Base-by-base conservation (phyloP, 1,140 invertebrate species). In the Scaptomyza pallida region DNA sequence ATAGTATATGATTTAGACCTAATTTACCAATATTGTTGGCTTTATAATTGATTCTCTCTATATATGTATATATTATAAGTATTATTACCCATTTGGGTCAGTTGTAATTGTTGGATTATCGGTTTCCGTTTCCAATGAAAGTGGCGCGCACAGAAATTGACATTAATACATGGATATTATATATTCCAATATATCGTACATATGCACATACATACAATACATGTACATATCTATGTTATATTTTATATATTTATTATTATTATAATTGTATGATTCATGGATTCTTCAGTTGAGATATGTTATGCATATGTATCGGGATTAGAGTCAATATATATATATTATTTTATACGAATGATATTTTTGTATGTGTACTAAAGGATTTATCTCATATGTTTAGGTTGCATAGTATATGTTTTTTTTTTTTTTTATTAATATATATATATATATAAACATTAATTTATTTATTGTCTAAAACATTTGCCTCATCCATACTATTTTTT, bases 381-480 rank as follows among this genome's bases (percentile, higher is more conserved):
- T 8, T 13, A 19, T 41, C 15, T 52, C 12, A 56, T 75, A 45
- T 72, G 55, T 44, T 62, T 26, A 43, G 35, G 21, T 47, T 47
- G 50, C 74, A 21, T 30, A 16, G 23, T 26, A 5, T 26, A 5
- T 26, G 6, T 26, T 41, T 50, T 17, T 47, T 40, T 33, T 43
- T 63, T 13, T 50, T 19, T 43, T 59, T 23, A 15, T 26, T 48
- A 26, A 21, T 88, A 88, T 69, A 68, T 43, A 50, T 23, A 15
- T 26, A 40, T 17, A 21, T 88, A 88, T 69, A 68, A 69, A 75
- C 67, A 82, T 86, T 86, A 88, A 82, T 88, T 82, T 86, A 86
- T 86, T 86, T 86, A 86, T 86, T 86, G 82, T 86, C 82, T 86
- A 86, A 86, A 86, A 82, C 82, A 82, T 86, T 88, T 79, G 72